Conservation (phyloP, 2,888 invertebrate genomes). For the Scaeva pyrastri region DNA sequence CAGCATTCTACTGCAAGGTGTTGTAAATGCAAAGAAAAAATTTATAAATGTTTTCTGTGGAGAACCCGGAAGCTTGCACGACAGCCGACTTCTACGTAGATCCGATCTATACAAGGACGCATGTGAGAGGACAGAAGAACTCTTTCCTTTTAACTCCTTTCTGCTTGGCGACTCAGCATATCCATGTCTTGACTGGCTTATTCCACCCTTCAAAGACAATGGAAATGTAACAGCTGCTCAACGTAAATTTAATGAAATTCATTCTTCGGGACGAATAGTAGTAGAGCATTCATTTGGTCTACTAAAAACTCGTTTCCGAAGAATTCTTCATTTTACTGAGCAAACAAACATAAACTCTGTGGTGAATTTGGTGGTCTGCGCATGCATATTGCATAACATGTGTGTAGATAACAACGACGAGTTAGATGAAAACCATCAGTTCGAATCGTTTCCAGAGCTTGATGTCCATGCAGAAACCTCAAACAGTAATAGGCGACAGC, state of each 20-base stretch:
- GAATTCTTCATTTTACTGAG: constrained; percentile 77
- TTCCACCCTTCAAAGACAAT: constrained; percentile 78
- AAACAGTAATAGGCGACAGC: too few species aligned
- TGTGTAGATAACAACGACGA: constrained; percentile 38
- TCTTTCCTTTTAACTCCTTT: constrained; percentile 58
- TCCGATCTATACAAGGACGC: constrained; percentile 54
- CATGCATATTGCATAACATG: constrained; percentile 76
- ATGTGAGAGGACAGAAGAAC: neutral
- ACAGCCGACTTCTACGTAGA: constrained; percentile 76
- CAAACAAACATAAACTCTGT: constrained; percentile 62
- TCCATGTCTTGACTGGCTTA: constrained; percentile 73
- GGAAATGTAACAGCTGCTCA: too few species aligned
- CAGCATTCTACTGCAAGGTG: constrained; percentile 77
- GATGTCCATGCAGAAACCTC: too few species aligned
- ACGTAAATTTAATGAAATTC: too few species aligned
- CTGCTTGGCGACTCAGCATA: constrained; percentile 74
- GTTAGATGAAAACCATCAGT: neutral
- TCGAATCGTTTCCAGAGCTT: too few species aligned
- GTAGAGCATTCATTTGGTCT: constrained; percentile 79
- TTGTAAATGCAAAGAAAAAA: constrained; percentile 77
- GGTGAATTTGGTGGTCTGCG: constrained; percentile 71
- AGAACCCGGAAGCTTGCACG: constrained; percentile 78
- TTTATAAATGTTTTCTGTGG: constrained; percentile 77
- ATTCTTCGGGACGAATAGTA: constrained; percentile 73
- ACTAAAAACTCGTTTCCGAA: constrained; percentile 78